These are phyloP conservation scores for Pterostichus niger DNA, from an alignment of 2,888 invertebrate species.

Conservation along the genomic window DNA sequence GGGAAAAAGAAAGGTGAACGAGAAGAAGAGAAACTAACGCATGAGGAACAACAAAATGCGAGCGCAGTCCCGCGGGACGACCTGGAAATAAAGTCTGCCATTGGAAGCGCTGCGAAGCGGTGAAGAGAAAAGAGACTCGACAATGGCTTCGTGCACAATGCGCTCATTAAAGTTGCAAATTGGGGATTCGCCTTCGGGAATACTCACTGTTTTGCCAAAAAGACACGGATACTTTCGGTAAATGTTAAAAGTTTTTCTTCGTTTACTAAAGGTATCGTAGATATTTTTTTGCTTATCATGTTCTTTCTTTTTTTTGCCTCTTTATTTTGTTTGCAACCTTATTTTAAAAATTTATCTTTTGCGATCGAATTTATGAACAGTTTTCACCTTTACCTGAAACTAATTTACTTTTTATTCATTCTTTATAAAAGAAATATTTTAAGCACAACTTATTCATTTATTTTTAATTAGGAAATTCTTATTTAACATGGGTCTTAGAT, in stretches of 20 bases:
- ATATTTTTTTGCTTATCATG: constrained; percentile 6
- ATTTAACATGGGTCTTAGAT: too few species aligned
- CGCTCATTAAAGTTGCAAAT: constrained; percentile 66
- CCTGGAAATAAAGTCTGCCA: constrained; percentile 55
- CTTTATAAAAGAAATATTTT: too few species aligned
- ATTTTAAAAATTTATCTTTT: too few species aligned
- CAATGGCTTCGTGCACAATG: constrained; percentile 59
- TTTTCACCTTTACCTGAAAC: too few species aligned
- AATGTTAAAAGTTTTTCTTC: constrained; percentile 30
- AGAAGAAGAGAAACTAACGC: constrained; percentile 40
- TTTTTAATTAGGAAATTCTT: too few species aligned
- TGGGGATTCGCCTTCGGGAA: constrained; percentile 55
- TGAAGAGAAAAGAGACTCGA: constrained; percentile 23
- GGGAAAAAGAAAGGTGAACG: constrained; percentile 54
- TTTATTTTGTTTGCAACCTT: too few species aligned
- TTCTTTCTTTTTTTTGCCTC: background rate
- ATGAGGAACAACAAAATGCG: constrained; percentile 57
- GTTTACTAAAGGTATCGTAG: background rate
- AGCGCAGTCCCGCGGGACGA: constrained; percentile 32
- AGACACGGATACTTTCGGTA: constrained; percentile 8
- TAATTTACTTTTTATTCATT: too few species aligned
- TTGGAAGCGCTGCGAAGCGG: constrained; percentile 20
- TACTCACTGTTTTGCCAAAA: constrained; percentile 17
- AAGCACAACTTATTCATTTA: too few species aligned
- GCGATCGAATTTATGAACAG: too few species aligned